Evolutionary conservation across 2,797 vertebrate genomes (phyloP).

Genomic region (Lophius americanus): DNA sequence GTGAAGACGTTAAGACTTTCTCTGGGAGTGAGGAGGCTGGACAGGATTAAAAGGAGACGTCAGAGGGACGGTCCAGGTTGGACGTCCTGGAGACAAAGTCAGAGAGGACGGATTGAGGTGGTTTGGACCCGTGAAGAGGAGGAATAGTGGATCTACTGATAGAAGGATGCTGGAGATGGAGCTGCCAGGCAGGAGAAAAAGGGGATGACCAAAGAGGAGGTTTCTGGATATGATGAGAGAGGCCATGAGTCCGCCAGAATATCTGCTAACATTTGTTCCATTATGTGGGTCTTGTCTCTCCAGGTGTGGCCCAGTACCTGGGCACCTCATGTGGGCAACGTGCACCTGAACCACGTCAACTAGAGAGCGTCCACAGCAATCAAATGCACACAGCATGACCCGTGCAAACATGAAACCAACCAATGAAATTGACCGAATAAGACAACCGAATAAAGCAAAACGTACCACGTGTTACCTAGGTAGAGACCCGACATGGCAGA

Average conservation of each 20-base stretch:
- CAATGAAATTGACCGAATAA: slow-evolving; percentile 69
- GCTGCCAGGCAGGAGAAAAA: too few species aligned
- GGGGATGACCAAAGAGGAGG: too few species aligned
- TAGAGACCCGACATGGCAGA: slow-evolving; percentile 78
- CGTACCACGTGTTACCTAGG: slow-evolving; percentile 79
- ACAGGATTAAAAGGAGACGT: too few species aligned
- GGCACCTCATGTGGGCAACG: slow-evolving; percentile 98
- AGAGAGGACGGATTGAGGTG: too few species aligned
- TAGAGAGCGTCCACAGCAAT: slow-evolving; percentile 83
- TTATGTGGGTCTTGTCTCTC: slow-evolving; percentile 32
- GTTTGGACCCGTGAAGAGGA: too few species aligned
- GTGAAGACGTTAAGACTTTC: too few species aligned
- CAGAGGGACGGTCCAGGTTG: too few species aligned
- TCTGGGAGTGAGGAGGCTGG: too few species aligned
- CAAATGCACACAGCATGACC: slow-evolving; percentile 78
- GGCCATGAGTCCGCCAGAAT: not conserved
- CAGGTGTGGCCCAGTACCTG: slow-evolving; percentile 99
- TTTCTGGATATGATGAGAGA: too few species aligned
- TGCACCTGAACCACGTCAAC: slow-evolving; percentile 99
- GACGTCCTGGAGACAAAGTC: too few species aligned
- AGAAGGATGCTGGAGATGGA: too few species aligned
- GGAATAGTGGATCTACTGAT: too few species aligned
- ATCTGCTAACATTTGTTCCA: not conserved
- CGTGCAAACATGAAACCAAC: slow-evolving; percentile 71
- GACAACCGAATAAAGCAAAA: slow-evolving; percentile 66